A percentile compares a stretch with the other conserved stretches of the same genome.
Evolutionary conservation across 2,113 vertebrate species (phyloP).

Genomic region (Psammodynastes pulverulentus): DNA sequence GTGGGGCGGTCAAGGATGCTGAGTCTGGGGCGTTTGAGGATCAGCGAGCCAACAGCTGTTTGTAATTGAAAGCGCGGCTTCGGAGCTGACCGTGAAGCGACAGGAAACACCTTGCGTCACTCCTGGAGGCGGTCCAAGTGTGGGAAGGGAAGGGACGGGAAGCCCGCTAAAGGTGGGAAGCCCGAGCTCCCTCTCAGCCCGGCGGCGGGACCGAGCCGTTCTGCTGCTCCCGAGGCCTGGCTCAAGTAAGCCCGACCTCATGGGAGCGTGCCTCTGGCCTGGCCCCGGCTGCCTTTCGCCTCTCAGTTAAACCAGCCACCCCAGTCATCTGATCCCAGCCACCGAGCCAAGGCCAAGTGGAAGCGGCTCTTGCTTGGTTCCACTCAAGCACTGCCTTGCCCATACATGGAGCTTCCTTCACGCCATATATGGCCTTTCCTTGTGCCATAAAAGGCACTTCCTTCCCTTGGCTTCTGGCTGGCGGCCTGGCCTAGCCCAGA

Average conservation of each 20-base stretch:
- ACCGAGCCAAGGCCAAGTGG: constrained; percentile 38
- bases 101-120: constrained; percentile 15
- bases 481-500: constrained; percentile 39
- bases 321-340: neutral
- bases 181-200: neutral
- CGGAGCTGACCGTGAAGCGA: neutral
- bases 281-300: neutral
- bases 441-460: constrained; percentile 65
- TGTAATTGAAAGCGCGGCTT: constrained; percentile 10
- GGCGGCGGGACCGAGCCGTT: neutral
- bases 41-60: constrained; percentile 4
- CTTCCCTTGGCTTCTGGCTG: constrained; percentile 46
- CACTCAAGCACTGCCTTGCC: constrained; percentile 38
- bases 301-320: neutral
- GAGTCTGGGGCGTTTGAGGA: no score
- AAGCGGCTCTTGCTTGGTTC: constrained; percentile 30
- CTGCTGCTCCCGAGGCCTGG: neutral
- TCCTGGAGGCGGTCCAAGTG: neutral
- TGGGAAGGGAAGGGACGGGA: neutral
- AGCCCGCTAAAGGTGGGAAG: neutral
- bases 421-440: constrained; percentile 56
- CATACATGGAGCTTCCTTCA: constrained; percentile 61
- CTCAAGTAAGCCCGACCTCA: neutral
- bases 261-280: neutral
- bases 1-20: no score